Evolutionary conservation across 2,888 invertebrate genomes (phyloP).

Genomic region (Syritta pipiens): DNA sequence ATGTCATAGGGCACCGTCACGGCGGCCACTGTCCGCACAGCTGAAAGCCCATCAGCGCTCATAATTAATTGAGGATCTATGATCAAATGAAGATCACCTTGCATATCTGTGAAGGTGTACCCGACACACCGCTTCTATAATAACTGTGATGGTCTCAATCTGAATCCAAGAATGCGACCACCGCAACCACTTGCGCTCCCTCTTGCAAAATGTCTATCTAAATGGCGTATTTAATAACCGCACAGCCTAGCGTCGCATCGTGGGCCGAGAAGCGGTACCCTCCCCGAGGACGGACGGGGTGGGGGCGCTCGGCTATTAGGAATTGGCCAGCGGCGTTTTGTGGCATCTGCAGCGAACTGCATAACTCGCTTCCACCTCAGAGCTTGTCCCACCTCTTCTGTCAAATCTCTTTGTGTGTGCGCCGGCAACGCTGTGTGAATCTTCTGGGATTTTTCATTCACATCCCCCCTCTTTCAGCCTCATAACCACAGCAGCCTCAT

Average conservation of each 20-base stretch:
- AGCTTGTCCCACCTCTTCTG: slow-evolving; percentile 60
- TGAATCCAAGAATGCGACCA: slow-evolving; percentile 57
- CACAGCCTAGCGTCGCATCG: slow-evolving; percentile 29
- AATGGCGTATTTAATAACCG: slow-evolving; percentile 68
- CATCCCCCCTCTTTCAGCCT: slow-evolving; percentile 34
- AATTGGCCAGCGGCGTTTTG: slow-evolving; percentile 67
- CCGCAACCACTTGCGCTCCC: slow-evolving; percentile 45
- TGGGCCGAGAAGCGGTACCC: slow-evolving; percentile 44
- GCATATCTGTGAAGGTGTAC: slow-evolving; percentile 44
- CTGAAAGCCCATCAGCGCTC: slow-evolving; percentile 13
- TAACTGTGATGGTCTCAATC: slow-evolving; percentile 55
- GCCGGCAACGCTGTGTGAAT: slow-evolving; percentile 47
- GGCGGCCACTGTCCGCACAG: slow-evolving; percentile 44
- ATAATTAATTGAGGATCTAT: slow-evolving; percentile 61
- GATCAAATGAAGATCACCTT: slow-evolving; percentile 70
- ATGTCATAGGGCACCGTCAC: slow-evolving; percentile 30
- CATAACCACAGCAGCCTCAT: background rate
- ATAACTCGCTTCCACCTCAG: background rate
- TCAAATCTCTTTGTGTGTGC: slow-evolving; percentile 50
- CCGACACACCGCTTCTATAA: slow-evolving; percentile 6
- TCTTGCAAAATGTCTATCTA: slow-evolving; percentile 65
- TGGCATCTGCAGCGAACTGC: slow-evolving; percentile 48
- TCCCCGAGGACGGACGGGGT: slow-evolving; percentile 21
- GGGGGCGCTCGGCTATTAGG: slow-evolving; percentile 30
- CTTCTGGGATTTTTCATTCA: slow-evolving; percentile 48